These are phyloP conservation scores for Contarinia nasturtii DNA, from an alignment of 1,140 invertebrate genomes.

Conservation along the genomic window DNA sequence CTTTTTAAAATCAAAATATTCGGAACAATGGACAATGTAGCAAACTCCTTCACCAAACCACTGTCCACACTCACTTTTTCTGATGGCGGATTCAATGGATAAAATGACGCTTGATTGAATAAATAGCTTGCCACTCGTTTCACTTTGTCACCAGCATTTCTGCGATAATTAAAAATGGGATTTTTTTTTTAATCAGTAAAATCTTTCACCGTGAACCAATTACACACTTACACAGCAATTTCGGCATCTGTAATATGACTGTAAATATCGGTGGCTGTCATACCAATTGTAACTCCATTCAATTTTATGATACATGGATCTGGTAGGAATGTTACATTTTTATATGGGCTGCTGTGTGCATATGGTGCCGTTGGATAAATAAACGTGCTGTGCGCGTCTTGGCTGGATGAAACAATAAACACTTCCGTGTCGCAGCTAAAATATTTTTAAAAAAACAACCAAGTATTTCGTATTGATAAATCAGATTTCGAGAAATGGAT, in stretches of 20 bases:
- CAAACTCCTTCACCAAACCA: conserved; percentile 43
- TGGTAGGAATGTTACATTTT: conserved; percentile 41
- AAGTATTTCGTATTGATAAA: too few species aligned
- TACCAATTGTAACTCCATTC: conserved; percentile 51
- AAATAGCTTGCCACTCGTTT: conserved; percentile 52
- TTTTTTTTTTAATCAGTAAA: background rate
- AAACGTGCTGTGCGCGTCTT: conserved; percentile 54
- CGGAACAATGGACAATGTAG: conserved; percentile 44
- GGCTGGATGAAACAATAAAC: conserved; percentile 50
- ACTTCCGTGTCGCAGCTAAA: conserved; percentile 44
- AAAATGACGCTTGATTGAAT: conserved; percentile 56
- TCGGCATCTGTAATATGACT: conserved; percentile 64
- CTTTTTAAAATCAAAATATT: conserved; percentile 73
- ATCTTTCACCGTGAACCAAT: background rate
- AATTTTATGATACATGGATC: conserved; percentile 67
- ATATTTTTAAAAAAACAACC: too few species aligned
- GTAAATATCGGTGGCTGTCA: conserved; percentile 65
- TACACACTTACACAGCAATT: conserved; percentile 52
- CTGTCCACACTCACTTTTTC: conserved; percentile 47
- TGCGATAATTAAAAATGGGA: conserved; percentile 3
- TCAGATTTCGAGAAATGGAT: too few species aligned
- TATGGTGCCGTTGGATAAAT: conserved; percentile 70
- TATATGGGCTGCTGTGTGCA: conserved; percentile 25
- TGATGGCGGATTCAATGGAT: conserved; percentile 59
- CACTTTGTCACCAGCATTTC: conserved; percentile 37